These are phyloP conservation scores for Calliphora vomitoria DNA, from an alignment of 2,888 invertebrate species.

Conservation along the genomic window DNA sequence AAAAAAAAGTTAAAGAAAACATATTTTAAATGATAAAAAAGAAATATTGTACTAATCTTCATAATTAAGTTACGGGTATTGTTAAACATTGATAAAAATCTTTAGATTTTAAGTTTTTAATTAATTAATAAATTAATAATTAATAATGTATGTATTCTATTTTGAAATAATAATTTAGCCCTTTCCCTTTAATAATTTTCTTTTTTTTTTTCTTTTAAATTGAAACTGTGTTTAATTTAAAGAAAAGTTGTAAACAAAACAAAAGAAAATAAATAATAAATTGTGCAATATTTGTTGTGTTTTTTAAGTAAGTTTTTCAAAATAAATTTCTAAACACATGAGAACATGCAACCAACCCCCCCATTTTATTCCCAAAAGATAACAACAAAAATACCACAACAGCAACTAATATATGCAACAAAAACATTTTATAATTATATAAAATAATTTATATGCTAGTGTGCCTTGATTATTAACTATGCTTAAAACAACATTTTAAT, in stretches of 20 bases:
- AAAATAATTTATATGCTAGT: conserved; percentile 79
- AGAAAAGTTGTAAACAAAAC: conserved; percentile 22
- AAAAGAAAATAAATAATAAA: conserved; percentile 38
- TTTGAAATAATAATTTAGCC: background rate
- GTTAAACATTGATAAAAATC: conserved; percentile 65
- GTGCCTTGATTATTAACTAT: conserved; percentile 81
- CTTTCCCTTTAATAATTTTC: background rate
- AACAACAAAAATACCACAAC: conserved; percentile 28
- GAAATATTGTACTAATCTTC: conserved; percentile 54
- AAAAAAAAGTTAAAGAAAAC: conserved; percentile 26
- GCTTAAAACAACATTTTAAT: conserved; percentile 72
- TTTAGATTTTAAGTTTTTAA: conserved; percentile 66
- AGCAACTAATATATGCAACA: conserved; percentile 7
- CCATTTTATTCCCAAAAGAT: background rate
- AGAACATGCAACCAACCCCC: background rate
- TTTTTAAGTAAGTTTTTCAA: conserved; percentile 19
- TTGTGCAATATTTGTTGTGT: conserved; percentile 69
- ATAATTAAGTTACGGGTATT: conserved; percentile 69
- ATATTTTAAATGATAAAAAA: background rate
- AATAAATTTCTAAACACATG: no score
- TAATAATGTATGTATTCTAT: background rate
- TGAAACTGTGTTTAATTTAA: conserved; percentile 9
- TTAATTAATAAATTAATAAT: conserved; percentile 49
- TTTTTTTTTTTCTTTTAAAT: background rate
- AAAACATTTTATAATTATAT: conserved; percentile 43